Percentiles rank a stretch among this genome's conserved stretches.
phyloP scores from a whole-genome alignment of 1,140 invertebrate genomes.

The Cotesia glomerata region DNA sequence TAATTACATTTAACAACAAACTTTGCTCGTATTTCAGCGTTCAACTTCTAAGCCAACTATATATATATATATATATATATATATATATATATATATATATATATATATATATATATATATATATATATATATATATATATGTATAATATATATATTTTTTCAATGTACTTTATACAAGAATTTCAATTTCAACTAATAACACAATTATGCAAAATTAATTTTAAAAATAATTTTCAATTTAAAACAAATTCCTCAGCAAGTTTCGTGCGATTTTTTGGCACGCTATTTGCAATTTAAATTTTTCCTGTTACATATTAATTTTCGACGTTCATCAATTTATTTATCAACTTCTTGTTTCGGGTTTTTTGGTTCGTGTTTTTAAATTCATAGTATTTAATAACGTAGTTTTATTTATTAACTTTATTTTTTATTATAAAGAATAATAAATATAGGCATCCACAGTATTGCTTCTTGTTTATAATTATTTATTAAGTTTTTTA shows the following conservation, averaged over 20 bases:
- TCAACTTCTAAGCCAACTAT: neutral
- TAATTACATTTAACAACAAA: constrained; percentile 14
- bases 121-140: constrained; percentile 8
- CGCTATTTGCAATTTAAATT: constrained; percentile 3
- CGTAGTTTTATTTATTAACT: constrained; percentile 11
- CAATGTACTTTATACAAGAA: neutral
- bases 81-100: constrained; percentile 29
- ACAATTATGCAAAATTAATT: neutral
- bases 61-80: constrained; percentile 12
- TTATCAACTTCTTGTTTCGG: neutral
- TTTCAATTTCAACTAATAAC: too few relatives aligned
- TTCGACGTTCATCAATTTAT: neutral
- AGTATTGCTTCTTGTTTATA: constrained; percentile 61
- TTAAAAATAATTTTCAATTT: neutral
- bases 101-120: too few relatives aligned
- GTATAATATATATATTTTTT: constrained; percentile 13
- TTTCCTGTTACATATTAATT: neutral
- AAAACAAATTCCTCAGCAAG: constrained; percentile 42
- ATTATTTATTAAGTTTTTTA: neutral
- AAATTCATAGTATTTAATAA: neutral
- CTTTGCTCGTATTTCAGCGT: constrained; percentile 19
- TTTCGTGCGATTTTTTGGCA: constrained; percentile 47
- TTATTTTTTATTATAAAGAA: constrained; percentile 40
- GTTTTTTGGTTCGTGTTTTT: constrained; percentile 23
- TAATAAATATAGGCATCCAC: constrained; percentile 53